Evolutionary conservation across 2,113 vertebrate genomes (phyloP).

Genomic region (Amazona guildingii): DNA sequence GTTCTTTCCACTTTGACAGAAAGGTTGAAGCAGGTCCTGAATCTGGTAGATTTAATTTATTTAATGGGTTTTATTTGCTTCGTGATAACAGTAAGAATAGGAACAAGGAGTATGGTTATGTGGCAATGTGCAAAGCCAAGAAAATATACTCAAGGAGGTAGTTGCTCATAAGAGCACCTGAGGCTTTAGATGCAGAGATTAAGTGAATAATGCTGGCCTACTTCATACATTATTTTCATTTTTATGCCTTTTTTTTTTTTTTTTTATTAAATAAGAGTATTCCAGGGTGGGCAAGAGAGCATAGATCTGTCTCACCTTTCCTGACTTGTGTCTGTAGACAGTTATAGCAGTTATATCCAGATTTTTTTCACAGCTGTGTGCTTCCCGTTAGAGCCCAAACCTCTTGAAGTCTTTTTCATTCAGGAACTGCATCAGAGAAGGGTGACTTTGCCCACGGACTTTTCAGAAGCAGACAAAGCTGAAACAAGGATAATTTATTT

Average conservation of each 20-base stretch:
- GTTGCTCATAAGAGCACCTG: neutral
- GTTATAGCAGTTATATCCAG: neutral
- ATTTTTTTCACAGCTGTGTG: neutral
- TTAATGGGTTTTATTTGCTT: neutral
- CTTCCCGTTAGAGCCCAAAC: neutral
- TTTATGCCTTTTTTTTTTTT: neutral
- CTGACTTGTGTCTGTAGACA: neutral
- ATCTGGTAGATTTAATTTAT: neutral
- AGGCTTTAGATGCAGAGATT: neutral
- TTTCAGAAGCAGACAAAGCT: neutral
- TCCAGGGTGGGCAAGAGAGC: neutral
- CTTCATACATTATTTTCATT: neutral
- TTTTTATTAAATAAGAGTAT: neutral
- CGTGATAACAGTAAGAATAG: neutral
- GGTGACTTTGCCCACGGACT: neutral
- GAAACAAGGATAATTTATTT: neutral
- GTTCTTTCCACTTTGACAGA: neutral
- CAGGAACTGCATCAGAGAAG: neutral
- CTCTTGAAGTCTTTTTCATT: neutral
- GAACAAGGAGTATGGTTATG: accelerated
- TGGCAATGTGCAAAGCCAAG: neutral
- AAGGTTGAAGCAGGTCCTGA: neutral
- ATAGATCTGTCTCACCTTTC: neutral
- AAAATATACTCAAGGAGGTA: neutral
- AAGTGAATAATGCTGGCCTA: neutral